Percentiles rank a stretch among this genome's conserved stretches.
Evolutionary conservation across 2,888 invertebrate genomes (phyloP).

Genomic region (Ametastegia equiseti): DNA sequence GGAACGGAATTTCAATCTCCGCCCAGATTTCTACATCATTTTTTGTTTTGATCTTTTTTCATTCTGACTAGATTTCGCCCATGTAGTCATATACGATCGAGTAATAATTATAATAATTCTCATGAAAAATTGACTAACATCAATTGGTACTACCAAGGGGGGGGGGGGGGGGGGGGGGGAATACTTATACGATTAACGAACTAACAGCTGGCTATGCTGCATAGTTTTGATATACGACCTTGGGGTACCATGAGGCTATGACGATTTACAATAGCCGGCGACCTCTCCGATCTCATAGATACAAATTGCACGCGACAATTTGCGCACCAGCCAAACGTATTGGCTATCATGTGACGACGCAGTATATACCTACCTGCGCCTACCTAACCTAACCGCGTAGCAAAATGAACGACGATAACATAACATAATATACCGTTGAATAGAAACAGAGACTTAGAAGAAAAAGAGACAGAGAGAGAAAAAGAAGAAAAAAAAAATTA

Average conservation of each 20-base stretch:
- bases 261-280: background rate
- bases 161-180: too few species aligned
- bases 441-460: background rate
- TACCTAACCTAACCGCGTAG: background rate
- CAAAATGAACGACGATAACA: too few species aligned
- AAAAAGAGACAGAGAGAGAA: background rate
- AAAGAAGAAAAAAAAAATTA: background rate
- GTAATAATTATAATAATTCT: too few species aligned
- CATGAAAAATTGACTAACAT: background rate
- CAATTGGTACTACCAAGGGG: too few species aligned
- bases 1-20: too few species aligned
- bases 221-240: background rate
- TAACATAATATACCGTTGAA: too few species aligned
- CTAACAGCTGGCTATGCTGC: background rate
- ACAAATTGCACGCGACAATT: slow-evolving; percentile 14
- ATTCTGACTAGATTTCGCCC: too few species aligned
- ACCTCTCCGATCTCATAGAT: slow-evolving; percentile 5
- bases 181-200: background rate
- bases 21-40: too few species aligned
- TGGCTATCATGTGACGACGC: background rate
- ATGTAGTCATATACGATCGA: too few species aligned
- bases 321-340: background rate
- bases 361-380: background rate
- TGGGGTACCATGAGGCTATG: background rate
- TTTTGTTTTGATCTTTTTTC: too few species aligned